phyloP scores from a whole-genome alignment of 2,888 invertebrate genomes.

The Orthonevra nobilis region DNA sequence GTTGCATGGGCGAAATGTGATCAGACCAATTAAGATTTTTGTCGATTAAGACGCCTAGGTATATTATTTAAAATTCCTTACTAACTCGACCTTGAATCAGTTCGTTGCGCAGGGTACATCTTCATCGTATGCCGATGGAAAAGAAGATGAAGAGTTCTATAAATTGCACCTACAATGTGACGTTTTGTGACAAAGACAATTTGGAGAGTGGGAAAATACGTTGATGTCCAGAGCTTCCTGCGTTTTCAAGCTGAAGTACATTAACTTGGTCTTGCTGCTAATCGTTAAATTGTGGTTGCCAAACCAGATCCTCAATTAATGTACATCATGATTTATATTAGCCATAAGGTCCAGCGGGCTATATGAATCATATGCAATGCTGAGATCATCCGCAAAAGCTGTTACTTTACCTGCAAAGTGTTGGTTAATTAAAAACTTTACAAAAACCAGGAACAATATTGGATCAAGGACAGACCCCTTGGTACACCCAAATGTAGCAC shows the following conservation, averaged over 20 bases:
- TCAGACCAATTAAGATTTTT: too few relatives aligned
- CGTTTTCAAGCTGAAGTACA: not conserved
- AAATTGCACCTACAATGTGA: too few relatives aligned
- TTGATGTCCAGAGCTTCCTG: not conserved
- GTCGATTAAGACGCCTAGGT: too few relatives aligned
- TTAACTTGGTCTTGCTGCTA: not conserved
- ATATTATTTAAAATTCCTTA: too few relatives aligned
- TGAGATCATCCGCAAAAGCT: conserved; percentile 1
- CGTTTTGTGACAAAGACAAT: too few relatives aligned
- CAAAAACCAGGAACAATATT: conserved; percentile 2
- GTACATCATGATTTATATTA: not conserved
- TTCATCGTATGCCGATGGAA: too few relatives aligned
- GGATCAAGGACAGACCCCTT: conserved; percentile 1
- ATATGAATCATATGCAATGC: not conserved
- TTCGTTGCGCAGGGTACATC: too few relatives aligned
- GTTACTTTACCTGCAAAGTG: not conserved
- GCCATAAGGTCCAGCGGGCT: not conserved
- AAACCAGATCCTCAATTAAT: not conserved
- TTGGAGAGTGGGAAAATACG: too few relatives aligned
- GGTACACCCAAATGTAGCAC: not conserved
- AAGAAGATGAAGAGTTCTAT: too few relatives aligned
- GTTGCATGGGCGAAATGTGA: too few relatives aligned
- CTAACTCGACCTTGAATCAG: too few relatives aligned
- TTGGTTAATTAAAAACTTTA: not conserved
- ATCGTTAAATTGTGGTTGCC: not conserved